Percentiles rank a stretch among this genome's conserved stretches.
phyloP scores from a whole-genome alignment of 2,797 vertebrate genomes.

The Mus minutoides region DNA sequence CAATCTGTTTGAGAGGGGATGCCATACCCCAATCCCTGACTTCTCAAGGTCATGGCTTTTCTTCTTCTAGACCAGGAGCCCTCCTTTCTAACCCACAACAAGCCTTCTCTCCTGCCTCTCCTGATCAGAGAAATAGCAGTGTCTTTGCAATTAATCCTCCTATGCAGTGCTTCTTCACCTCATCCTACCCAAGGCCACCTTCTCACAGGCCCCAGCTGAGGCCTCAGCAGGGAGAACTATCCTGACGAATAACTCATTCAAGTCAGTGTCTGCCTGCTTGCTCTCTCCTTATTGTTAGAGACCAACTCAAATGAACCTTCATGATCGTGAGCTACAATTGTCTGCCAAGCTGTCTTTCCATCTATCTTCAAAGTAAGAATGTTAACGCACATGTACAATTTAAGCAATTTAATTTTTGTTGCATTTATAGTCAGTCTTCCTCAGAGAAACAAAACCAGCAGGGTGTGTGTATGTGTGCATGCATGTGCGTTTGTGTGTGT shows the following conservation, averaged over 20 bases:
- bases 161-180: neutral
- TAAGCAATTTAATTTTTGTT: slow-evolving; percentile 27
- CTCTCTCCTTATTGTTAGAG: neutral
- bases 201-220: neutral
- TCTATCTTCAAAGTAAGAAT: neutral
- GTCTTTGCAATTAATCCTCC: neutral
- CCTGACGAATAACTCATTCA: neutral
- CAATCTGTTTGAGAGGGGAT: neutral
- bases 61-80: neutral
- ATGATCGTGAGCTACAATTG: neutral
- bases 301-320: neutral
- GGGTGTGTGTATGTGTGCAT: neutral
- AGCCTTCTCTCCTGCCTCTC: neutral
- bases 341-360: neutral
- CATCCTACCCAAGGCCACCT: neutral
- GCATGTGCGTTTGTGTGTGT: too few relatives aligned
- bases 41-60: neutral
- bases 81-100: neutral
- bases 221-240: neutral
- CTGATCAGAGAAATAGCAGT: neutral
- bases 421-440: neutral
- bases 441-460: neutral
- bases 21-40: neutral
- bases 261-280: neutral
- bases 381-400: neutral